These are phyloP conservation scores for Pocota personata DNA, from an alignment of 2,888 invertebrate species.

Conservation along the genomic window DNA sequence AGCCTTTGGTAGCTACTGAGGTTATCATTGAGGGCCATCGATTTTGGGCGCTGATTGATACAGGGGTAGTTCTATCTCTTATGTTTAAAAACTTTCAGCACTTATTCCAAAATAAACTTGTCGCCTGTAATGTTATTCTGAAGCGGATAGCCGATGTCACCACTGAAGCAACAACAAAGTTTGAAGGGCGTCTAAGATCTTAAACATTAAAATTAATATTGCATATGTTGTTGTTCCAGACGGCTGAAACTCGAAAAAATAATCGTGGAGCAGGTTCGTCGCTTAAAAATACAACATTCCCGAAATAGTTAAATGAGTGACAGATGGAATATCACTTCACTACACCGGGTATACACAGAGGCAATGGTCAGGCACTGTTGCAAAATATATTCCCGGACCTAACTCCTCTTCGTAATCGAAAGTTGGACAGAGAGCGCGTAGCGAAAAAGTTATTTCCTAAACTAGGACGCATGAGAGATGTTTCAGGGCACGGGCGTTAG, in stretches of 20 bases:
- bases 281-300: no score
- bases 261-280: no score
- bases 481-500: no score
- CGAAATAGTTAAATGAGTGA: no score
- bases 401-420: slow-evolving; percentile 11
- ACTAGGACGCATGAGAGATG: neutral
- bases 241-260: no score
- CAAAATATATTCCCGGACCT: slow-evolving; percentile 21
- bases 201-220: slow-evolving; percentile 14
- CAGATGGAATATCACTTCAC: no score
- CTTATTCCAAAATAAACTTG: slow-evolving; percentile 17
- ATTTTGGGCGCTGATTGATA: slow-evolving; percentile 28
- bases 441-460: slow-evolving; percentile 14
- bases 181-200: slow-evolving; percentile 8
- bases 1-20: neutral
- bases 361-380: neutral
- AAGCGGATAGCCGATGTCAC: slow-evolving; percentile 22
- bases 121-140: slow-evolving; percentile 14
- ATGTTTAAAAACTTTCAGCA: slow-evolving; percentile 16
- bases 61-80: slow-evolving; percentile 16
- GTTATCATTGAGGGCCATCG: neutral
- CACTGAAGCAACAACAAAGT: slow-evolving; percentile 24
- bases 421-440: slow-evolving; percentile 12
- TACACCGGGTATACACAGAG: no score
- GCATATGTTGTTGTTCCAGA: slow-evolving; percentile 18